Conservation (phyloP, 92 coral and sea anemone species). For the Zoanthus solanderi region DNA sequence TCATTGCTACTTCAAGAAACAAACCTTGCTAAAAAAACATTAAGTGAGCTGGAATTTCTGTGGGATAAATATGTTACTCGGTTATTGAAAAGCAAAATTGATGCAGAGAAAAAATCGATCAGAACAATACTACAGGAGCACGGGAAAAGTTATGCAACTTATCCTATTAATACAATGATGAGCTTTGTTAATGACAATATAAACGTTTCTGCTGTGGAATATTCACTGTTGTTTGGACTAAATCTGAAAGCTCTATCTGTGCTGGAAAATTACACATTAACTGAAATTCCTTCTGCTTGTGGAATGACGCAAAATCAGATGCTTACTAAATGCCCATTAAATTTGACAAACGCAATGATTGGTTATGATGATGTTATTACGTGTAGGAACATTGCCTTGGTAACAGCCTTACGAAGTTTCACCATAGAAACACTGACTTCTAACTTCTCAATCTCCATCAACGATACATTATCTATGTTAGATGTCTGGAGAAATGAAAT, state of each 20-base stretch:
- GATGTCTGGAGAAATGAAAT: slow-evolving; percentile 51
- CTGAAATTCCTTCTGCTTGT: slow-evolving; percentile 66
- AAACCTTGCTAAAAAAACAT: slow-evolving; percentile 41
- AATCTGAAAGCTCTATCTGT: slow-evolving; percentile 53
- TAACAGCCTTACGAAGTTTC: slow-evolving; percentile 50
- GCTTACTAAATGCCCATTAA: slow-evolving; percentile 25
- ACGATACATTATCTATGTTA: slow-evolving; percentile 57
- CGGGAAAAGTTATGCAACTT: no score
- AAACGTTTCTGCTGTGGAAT: slow-evolving; percentile 52
- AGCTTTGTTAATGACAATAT: slow-evolving; percentile 50
- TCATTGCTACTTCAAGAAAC: slow-evolving; percentile 45
- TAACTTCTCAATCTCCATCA: slow-evolving; percentile 57
- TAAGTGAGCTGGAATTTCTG: slow-evolving; percentile 57
- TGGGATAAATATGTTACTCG: slow-evolving; percentile 68
- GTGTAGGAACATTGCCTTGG: slow-evolving; percentile 67
- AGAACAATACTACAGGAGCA: slow-evolving; percentile 35
- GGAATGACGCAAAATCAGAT: slow-evolving; percentile 26
- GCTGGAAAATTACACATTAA: slow-evolving; percentile 59
- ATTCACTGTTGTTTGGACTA: slow-evolving; percentile 54
- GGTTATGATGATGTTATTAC: slow-evolving; percentile 58
- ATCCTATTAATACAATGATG: slow-evolving; percentile 42
- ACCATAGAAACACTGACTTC: slow-evolving; percentile 47
- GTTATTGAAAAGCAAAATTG: slow-evolving; percentile 60
- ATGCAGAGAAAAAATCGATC: slow-evolving; percentile 52
- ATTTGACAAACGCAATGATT: slow-evolving; percentile 50